These are phyloP conservation scores for Stichopus chloronotus DNA, from an alignment of 35 echinoderm and acorn worm genomes.

Conservation along the genomic window DNA sequence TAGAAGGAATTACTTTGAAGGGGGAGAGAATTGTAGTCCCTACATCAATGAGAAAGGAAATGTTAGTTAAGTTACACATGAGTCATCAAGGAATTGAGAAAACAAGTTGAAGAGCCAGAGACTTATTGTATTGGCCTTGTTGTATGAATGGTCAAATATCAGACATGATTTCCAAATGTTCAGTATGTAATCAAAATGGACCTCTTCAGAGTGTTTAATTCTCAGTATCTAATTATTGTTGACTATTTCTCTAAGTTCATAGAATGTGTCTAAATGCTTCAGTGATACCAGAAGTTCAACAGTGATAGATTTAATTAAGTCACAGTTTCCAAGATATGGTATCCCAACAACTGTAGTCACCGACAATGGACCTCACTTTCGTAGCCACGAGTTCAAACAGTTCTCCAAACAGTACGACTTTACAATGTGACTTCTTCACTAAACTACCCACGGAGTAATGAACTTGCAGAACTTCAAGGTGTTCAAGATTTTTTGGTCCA, in stretches of 20 bases:
- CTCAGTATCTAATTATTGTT: conserved; percentile 25
- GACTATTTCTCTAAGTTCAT: conserved; percentile 38
- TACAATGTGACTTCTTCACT: too few relatives aligned
- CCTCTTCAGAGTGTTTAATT: background rate
- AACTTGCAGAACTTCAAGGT: too few relatives aligned
- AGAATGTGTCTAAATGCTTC: conserved; percentile 9
- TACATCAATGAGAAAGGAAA: background rate
- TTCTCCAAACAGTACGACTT: too few relatives aligned
- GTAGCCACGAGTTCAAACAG: too few relatives aligned
- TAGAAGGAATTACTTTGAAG: background rate
- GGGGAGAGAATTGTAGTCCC: conserved; percentile 19
- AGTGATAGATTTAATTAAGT: background rate
- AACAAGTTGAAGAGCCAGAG: background rate
- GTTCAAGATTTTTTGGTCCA: too few relatives aligned
- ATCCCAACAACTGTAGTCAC: too few relatives aligned
- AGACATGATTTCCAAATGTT: conserved; percentile 38
- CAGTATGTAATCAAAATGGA: conserved; percentile 21
- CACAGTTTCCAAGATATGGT: conserved; percentile 24
- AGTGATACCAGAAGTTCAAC: conserved; percentile 4
- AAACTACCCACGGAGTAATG: too few relatives aligned
- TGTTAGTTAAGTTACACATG: background rate
- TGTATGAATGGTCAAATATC: conserved; percentile 35
- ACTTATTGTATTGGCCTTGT: conserved; percentile 28
- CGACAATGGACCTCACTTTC: too few relatives aligned
- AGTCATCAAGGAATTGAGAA: conserved; percentile 25